A percentile compares a stretch with the other conserved stretches of the same genome.
Evolutionary conservation across 2,113 vertebrate genomes (phyloP).

Genomic region (Gallinago media): DNA sequence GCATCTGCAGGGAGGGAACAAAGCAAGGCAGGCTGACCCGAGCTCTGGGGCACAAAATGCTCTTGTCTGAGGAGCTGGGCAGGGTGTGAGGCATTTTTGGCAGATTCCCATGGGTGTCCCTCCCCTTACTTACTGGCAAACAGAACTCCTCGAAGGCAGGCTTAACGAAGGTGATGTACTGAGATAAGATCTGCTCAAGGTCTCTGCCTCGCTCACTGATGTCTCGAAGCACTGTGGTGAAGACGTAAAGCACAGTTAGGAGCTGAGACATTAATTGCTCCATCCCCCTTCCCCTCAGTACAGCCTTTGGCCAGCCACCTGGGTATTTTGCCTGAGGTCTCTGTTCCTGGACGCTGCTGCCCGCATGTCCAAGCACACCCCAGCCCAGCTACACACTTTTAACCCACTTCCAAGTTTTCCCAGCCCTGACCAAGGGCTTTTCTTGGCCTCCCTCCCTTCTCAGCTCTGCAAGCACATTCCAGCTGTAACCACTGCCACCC

Average conservation of each 20-base stretch:
- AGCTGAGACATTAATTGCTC: background rate
- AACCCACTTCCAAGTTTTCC: background rate
- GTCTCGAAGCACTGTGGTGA: constrained; percentile 88
- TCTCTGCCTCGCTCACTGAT: constrained; percentile 92
- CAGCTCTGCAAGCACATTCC: background rate
- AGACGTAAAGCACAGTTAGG: background rate
- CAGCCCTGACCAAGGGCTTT: background rate
- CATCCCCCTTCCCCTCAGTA: background rate
- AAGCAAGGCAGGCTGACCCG: background rate
- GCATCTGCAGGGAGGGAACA: background rate
- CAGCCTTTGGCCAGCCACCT: background rate
- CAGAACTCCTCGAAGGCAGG: constrained; percentile 99
- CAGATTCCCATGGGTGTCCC: rapidly evolving
- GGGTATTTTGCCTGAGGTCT: rapidly evolving
- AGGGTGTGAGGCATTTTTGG: background rate
- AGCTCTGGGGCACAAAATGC: background rate
- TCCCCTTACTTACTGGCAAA: constrained; percentile 87
- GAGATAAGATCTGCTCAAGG: constrained; percentile 92
- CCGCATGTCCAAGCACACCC: background rate
- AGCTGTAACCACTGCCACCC: background rate
- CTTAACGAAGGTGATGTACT: constrained; percentile 98
- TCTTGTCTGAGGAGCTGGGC: background rate
- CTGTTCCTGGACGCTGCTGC: background rate
- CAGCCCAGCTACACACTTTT: background rate
- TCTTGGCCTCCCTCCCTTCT: background rate